Percentiles rank a stretch among this genome's conserved stretches.
Conservation (phyloP, 2,797 vertebrate species). For the Mus caroli region DNA sequence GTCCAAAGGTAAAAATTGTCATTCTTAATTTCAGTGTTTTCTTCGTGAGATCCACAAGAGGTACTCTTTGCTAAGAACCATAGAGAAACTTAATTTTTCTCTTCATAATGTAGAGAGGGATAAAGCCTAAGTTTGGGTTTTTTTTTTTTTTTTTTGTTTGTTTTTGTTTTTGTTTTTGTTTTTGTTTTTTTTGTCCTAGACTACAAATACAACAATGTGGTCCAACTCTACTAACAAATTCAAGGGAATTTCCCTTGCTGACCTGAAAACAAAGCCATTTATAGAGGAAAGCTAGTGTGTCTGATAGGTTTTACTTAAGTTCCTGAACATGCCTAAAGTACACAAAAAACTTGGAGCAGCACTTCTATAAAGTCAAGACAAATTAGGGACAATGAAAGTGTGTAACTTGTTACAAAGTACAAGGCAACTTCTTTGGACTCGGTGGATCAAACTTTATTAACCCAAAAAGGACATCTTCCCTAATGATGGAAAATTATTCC, state of each 20-base stretch:
- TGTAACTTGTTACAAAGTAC: background rate
- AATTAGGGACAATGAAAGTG: background rate
- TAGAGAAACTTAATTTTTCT: background rate
- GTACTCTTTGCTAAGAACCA: background rate
- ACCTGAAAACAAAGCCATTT: conserved; percentile 13
- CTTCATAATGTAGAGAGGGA: background rate
- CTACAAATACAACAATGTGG: background rate
- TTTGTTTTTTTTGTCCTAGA: background rate
- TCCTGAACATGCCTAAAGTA: background rate
- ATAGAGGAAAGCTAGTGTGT: background rate
- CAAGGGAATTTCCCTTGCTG: background rate
- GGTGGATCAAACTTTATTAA: background rate
- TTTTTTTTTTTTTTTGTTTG: too few relatives aligned
- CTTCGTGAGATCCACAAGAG: background rate
- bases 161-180: too few relatives aligned
- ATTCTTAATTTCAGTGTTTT: background rate
- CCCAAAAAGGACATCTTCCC: background rate
- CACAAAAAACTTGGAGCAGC: background rate
- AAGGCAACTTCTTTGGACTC: background rate
- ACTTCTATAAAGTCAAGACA: background rate
- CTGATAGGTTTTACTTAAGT: background rate
- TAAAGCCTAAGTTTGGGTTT: background rate
- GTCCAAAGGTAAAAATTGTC: background rate
- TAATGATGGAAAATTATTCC: background rate
- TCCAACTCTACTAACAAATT: background rate